Base-by-base conservation (phyloP, 2,797 vertebrate genomes). In the Acropternis orthonyx region DNA sequence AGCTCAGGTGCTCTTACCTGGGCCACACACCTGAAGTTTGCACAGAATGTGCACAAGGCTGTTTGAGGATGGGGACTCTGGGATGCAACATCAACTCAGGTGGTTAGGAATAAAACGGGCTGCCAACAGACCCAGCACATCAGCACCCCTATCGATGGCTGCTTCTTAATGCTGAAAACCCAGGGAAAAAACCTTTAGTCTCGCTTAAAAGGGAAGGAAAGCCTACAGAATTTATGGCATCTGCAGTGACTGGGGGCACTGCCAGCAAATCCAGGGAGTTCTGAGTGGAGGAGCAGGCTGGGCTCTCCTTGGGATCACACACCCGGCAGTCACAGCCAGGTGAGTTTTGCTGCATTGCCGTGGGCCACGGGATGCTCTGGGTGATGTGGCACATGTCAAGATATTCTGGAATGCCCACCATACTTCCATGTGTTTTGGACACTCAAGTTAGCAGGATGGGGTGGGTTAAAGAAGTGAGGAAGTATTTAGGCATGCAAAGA, bases 291-390 rank as follows among this genome's bases (percentile, higher is more conserved):
- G 58, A 67, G 78, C 28, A 71, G 82, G 34, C 52, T 80, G 89
- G 36, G 65, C n/a, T 72, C n/a, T 87, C 0, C 0, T 18, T 46
- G 75, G 84, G 32, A n/a, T 87, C 52, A 3, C 67, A 4, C 28
- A 20, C 23, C 81, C 85, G 86, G 16, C 52, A 61, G 32, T n/a
- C 7, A 1, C 84, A 71, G 51, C 12, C 23, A 0, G 4, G 13
- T 9, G 54, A 15, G 19, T 58, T 85, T 9, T 62, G 34, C 48
- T 72, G 48, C 48, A 6, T 54, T 2, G 1, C 21, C 7, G 0
- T 8, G 26, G 2, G 8, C 10, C 9, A 2, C 0, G 0, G 3
- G 61, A 5, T 88, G 72, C 37, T 56, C 37, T 30, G 69, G 8
- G 62, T 26, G 67, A 10, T 8, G 21, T 0, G 6, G 16, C 18